Conservation (phyloP, 2,797 vertebrate species). For the Epinephelus coioides region DNA sequence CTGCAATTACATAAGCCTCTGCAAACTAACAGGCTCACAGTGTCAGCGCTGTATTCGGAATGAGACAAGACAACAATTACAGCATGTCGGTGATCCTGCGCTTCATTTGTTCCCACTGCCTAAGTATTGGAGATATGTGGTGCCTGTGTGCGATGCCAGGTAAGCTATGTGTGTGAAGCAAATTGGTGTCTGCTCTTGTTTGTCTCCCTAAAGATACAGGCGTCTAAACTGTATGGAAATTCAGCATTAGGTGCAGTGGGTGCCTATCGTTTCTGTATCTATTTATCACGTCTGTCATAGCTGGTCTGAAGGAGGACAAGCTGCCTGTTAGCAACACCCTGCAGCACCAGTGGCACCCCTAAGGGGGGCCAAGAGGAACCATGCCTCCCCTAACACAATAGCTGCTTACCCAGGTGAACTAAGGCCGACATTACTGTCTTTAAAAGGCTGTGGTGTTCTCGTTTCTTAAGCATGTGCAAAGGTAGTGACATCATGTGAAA, state of each 20-base stretch:
- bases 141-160: constrained; percentile 10
- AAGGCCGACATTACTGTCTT: too few species aligned
- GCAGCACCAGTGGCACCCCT: not conserved
- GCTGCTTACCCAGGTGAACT: too few species aligned
- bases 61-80: constrained; percentile 27
- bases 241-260: not conserved
- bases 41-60: constrained; percentile 26
- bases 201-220: constrained; percentile 7
- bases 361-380: too few species aligned
- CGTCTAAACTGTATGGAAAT: constrained; percentile 24
- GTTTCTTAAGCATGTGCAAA: too few species aligned
- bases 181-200: constrained; percentile 6
- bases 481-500: too few species aligned
- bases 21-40: constrained; percentile 42
- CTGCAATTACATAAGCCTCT: constrained; percentile 46
- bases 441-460: too few species aligned
- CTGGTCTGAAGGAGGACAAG: constrained; percentile 5
- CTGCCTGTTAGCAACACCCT: constrained; percentile 14
- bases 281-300: constrained; percentile 35
- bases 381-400: too few species aligned
- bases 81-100: constrained; percentile 9
- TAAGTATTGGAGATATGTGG: constrained; percentile 1
- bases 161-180: constrained; percentile 17
- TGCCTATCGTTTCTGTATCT: not conserved
- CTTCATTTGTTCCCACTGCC: constrained; percentile 17